A percentile compares a stretch with the other conserved stretches of the same genome.
phyloP scores from a whole-genome alignment of 2,888 invertebrate species.

The Brenthis ino region DNA sequence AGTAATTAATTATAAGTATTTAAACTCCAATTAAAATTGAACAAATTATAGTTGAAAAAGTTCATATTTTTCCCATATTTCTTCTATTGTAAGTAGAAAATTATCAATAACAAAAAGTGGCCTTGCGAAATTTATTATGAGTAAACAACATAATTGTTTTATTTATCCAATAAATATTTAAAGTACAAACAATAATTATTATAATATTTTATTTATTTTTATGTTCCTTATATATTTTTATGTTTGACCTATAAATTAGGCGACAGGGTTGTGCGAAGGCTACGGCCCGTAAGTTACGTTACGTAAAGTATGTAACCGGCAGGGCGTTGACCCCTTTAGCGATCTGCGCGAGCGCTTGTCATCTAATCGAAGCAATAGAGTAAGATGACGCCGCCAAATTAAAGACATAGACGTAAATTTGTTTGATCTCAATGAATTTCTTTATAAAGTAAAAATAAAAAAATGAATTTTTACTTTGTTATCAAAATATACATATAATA shows the following conservation, averaged over 20 bases:
- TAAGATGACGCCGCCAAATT: slow-evolving; percentile 31
- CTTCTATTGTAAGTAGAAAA: too few relatives aligned
- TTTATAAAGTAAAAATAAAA: too few relatives aligned
- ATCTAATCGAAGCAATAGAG: slow-evolving; percentile 51
- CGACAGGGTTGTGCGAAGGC: slow-evolving; percentile 53
- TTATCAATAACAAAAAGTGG: too few relatives aligned
- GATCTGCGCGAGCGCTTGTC: slow-evolving; percentile 76
- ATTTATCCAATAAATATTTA: not conserved
- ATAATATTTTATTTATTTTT: not conserved
- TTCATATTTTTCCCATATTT: too few relatives aligned
- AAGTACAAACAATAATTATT: not conserved
- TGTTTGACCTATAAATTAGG: slow-evolving; percentile 28
- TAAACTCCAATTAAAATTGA: too few relatives aligned
- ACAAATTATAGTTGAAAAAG: too few relatives aligned
- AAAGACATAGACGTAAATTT: slow-evolving; percentile 19
- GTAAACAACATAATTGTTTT: too few relatives aligned
- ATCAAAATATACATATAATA: too few relatives aligned
- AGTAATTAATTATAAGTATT: too few relatives aligned
- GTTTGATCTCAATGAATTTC: not conserved
- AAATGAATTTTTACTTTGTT: too few relatives aligned
- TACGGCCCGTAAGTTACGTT: slow-evolving; percentile 77
- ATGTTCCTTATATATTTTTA: not conserved
- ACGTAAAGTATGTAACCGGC: slow-evolving; percentile 78
- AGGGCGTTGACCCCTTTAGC: slow-evolving; percentile 66
- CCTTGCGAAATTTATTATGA: too few relatives aligned